Percentiles rank a stretch among this genome's conserved stretches.
These are phyloP conservation scores for Leptinotarsa juncta DNA, from an alignment of 2,888 invertebrate genomes.

Conservation along the genomic window DNA sequence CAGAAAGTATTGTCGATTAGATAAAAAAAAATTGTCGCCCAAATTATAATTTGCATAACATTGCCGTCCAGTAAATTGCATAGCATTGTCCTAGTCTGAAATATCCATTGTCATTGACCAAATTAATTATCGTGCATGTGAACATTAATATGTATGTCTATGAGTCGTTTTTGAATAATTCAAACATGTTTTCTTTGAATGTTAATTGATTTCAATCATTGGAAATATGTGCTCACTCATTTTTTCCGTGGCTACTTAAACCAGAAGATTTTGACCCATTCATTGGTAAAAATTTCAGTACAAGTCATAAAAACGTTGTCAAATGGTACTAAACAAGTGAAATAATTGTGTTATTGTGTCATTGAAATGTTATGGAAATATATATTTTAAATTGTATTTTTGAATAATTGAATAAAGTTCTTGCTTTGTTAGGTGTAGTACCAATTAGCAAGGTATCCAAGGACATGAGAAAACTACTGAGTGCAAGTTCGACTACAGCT, in stretches of 20 bases:
- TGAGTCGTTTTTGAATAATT: slow-evolving; percentile 22
- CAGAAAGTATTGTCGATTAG: background rate
- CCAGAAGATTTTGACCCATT: too few relatives aligned
- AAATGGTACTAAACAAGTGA: too few relatives aligned
- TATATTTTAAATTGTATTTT: too few relatives aligned
- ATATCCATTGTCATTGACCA: slow-evolving; percentile 32
- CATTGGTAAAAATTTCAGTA: too few relatives aligned
- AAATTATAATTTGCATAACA: slow-evolving; percentile 6
- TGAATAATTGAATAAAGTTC: too few relatives aligned
- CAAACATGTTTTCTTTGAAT: slow-evolving; percentile 6
- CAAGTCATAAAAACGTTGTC: too few relatives aligned
- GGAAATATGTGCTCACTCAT: background rate
- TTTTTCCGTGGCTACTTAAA: background rate
- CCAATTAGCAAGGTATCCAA: too few relatives aligned
- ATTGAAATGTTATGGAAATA: too few relatives aligned
- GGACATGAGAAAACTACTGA: too few relatives aligned
- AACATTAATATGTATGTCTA: slow-evolving; percentile 19
- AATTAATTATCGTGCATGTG: slow-evolving; percentile 27
- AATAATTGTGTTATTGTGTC: too few relatives aligned
- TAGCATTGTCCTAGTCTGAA: slow-evolving; percentile 18
- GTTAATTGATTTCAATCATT: slow-evolving; percentile 14
- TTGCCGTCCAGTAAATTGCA: slow-evolving; percentile 6
- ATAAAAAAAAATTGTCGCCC: background rate
- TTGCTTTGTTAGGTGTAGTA: too few relatives aligned
- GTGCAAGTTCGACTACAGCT: too few relatives aligned